Conservation (phyloP, 1,140 invertebrate species). For the Pseudomyrmex sp. region DNA sequence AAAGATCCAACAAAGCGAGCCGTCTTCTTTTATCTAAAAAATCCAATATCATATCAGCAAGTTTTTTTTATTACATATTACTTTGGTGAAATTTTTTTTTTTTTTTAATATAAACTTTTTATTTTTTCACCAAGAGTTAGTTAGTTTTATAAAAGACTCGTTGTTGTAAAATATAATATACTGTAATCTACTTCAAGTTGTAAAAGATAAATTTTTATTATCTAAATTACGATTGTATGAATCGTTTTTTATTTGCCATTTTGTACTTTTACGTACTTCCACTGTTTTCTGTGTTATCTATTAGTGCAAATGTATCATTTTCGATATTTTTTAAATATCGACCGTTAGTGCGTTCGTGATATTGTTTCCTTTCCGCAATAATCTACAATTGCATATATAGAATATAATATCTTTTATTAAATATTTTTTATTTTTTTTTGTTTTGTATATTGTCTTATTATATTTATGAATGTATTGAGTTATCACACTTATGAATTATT, state of each 20-base stretch:
- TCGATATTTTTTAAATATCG: conserved; percentile 53
- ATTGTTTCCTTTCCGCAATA: conserved; percentile 74
- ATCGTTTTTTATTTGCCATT: too few relatives aligned
- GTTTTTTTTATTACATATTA: too few relatives aligned
- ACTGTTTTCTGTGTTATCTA: not conserved
- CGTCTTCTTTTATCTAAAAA: conserved; percentile 84
- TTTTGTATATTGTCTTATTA: too few relatives aligned
- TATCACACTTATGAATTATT: not conserved
- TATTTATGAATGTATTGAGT: too few relatives aligned
- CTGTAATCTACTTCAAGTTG: not conserved
- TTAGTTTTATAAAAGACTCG: too few relatives aligned
- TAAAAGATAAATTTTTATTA: not conserved
- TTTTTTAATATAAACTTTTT: too few relatives aligned
- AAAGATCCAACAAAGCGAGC: conserved; percentile 92
- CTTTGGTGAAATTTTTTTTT: too few relatives aligned
- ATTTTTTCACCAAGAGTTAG: too few relatives aligned
- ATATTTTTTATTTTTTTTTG: not conserved
- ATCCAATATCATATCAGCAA: not conserved
- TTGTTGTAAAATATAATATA: too few relatives aligned
- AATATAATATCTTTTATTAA: not conserved
- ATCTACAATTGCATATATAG: conserved; percentile 53
- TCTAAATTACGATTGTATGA: too few relatives aligned
- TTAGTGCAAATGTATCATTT: not conserved
- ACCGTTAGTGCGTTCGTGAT: conserved; percentile 70
- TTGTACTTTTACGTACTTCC: conserved; percentile 8